Evolutionary conservation across 2,113 vertebrate genomes (phyloP), one percentile per base, ranked within the genome.

Genomic region (Setophaga kirtlandii): DNA sequence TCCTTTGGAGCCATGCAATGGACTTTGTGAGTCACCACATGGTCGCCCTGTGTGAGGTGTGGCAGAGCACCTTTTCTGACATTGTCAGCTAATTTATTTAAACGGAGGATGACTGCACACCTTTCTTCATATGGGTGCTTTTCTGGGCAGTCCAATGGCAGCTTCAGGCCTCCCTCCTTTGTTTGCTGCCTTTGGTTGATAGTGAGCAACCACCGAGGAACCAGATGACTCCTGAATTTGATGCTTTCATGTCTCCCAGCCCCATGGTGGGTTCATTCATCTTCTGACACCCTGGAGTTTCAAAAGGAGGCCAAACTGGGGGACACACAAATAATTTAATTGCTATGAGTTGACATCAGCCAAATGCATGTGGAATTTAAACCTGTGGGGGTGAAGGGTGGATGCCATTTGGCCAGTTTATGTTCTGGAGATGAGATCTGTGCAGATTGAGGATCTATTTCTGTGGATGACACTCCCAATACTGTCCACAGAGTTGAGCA

Each of bases 61-160:
- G 73, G 22, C 37, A 90, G 7, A 79, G 30, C 23, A 46, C 0
- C 0, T 1, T 52, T 75, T 79, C 6, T 84, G 18, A 62, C 11
- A 5, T 13, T 75, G 25, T 41, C 24, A 71, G 19, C 11, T 68
- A 49, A 21, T 50, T 42, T 56, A 58, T 86, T 81, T 75, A 18
- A 52, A 39, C 0, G 1, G 15, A 68, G 33, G 20, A 60, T 71
- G 33, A 30, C 35, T 2, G 0, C 25, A 68, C 0, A 4, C n/a
- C 28, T 83, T 65, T 83, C 44, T 68, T 89, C 8, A 1, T 41
- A 27, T 25, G 55, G 55, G 21, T 22, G 31, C 20, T 82, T 78
- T 56, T 58, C 59, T 64, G 19, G 42, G 13, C 35, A 62, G 30
- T 42, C 65, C 79, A 84, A 49, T 22, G 65, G 28, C 44, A 75